Evolutionary conservation across 1,140 invertebrate genomes (phyloP), one percentile per base, ranked within the genome.

Genomic region (Sarcophaga peregrina): DNA sequence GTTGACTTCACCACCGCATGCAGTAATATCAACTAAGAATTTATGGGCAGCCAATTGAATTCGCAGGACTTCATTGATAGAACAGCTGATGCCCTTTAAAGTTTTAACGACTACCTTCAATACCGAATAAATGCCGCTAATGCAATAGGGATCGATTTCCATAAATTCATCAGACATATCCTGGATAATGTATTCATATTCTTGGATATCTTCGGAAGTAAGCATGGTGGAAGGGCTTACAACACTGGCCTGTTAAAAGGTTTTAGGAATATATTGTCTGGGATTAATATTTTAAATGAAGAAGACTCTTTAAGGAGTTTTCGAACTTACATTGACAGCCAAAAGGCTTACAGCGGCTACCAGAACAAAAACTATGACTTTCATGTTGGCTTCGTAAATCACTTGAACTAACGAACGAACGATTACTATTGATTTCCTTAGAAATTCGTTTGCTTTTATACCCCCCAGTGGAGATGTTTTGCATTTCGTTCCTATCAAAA

Each of bases 161-260:
- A 8, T 37, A 48, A 82, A 47, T 68, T 82, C 81, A 17, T 82
- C 81, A 25, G 85, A 84, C n/a, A 85, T 0, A 76, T 84, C 81
- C 6, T 75, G 88, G 54, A 82, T 58, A 68, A 76, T 48, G 68
- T 88, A 88, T 83, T 88, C 88, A 81, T 87, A 85, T 8, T 82
- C 82, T 81, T 88, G 87, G 78, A 76, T 74, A 3, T 45, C 13
- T 47, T 85, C 87, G 17, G 13, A 83, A 47, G 0, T 8, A 54
- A 88, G 87, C 83, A 87, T 84, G n/a, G n/a, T n/a, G 54, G 62
- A 88, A 82, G 82, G 87, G 54, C 86, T 86, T 58, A 82, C 54
- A 50, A 54, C 75, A 48, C 45, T 80, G 52, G 48, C 52, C 78
- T 80, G 52, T 10, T 52, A 9, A 20, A 10, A 80, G 17, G 17